A percentile compares a stretch with the other conserved stretches of the same genome.
phyloP scores from a whole-genome alignment of 2,888 invertebrate species.

The Archaeoteleia sp. region DNA sequence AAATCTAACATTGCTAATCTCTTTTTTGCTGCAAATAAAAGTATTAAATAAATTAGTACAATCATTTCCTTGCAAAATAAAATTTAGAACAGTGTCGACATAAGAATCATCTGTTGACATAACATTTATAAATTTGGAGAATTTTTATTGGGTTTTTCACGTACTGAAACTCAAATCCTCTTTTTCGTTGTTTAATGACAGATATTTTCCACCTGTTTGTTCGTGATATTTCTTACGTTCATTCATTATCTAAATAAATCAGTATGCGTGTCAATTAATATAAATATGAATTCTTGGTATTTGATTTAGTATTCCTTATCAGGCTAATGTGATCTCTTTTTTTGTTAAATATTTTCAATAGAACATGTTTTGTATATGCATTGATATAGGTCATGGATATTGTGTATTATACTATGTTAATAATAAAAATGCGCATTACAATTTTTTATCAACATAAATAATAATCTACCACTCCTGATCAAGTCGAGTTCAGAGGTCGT shows the following conservation, averaged over 20 bases:
- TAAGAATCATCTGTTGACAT: too few relatives aligned
- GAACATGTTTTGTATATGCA: too few relatives aligned
- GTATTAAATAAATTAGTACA: neutral
- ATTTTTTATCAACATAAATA: too few relatives aligned
- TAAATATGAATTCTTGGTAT: neutral
- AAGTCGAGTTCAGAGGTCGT: too few relatives aligned
- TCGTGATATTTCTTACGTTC: conserved; percentile 46
- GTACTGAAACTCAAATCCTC: conserved; percentile 19
- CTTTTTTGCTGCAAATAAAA: conserved; percentile 18
- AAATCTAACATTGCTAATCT: conserved; percentile 52
- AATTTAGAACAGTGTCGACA: neutral
- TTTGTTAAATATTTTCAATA: too few relatives aligned
- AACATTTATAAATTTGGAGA: too few relatives aligned
- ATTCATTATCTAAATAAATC: too few relatives aligned
- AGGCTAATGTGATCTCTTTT: too few relatives aligned
- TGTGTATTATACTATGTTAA: too few relatives aligned
- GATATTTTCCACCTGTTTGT: conserved; percentile 31
- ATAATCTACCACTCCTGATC: too few relatives aligned
- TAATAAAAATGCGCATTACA: too few relatives aligned
- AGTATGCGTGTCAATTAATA: conserved; percentile 8
- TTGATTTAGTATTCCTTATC: conserved; percentile 1
- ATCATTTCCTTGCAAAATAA: neutral
- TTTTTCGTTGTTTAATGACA: conserved; percentile 6
- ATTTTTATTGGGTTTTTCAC: conserved; percentile 1
- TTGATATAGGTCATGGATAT: too few relatives aligned